A percentile compares a stretch with the other conserved stretches of the same genome.
These are phyloP conservation scores for Melanostigma gelatinosum DNA, from an alignment of 2,113 vertebrate species.

Conservation along the genomic window DNA sequence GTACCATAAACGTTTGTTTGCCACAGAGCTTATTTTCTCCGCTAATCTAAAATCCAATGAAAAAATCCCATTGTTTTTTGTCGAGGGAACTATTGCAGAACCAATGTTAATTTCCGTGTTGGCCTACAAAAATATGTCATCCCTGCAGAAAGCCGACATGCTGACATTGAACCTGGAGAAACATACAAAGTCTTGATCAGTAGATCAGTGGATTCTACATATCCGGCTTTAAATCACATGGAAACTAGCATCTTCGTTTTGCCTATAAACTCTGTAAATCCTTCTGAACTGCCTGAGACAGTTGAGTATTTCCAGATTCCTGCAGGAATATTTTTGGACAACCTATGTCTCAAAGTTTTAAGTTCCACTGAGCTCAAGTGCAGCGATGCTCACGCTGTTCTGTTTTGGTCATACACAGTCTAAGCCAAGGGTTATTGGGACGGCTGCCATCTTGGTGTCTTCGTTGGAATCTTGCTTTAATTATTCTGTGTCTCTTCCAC, in stretches of 20 bases:
- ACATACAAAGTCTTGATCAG: neutral
- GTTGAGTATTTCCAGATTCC: neutral
- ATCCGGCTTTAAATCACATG: neutral
- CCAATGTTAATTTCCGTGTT: too few species aligned
- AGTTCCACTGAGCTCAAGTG: constrained; percentile 1
- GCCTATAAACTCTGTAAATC: neutral
- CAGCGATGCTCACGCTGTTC: constrained; percentile 5
- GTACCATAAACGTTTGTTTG: too few species aligned
- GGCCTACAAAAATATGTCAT: too few species aligned
- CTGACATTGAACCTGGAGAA: neutral
- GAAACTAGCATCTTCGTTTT: neutral
- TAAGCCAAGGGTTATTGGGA: constrained; percentile 10
- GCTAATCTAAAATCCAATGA: too few species aligned
- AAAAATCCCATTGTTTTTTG: too few species aligned
- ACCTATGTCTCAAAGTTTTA: constrained; percentile 15
- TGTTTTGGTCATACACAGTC: constrained; percentile 49
- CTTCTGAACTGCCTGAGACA: neutral
- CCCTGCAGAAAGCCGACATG: too few species aligned
- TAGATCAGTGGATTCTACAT: neutral
- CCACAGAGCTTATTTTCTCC: too few species aligned
- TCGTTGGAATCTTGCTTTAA: neutral
- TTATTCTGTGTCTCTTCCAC: neutral
- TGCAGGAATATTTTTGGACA: constrained; percentile 7
- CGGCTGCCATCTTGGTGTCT: neutral
- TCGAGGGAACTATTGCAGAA: too few species aligned